Evolutionary conservation across 2,113 vertebrate species (phyloP), one percentile per base, ranked within the genome.

Genomic region (Pterocles orientalis): DNA sequence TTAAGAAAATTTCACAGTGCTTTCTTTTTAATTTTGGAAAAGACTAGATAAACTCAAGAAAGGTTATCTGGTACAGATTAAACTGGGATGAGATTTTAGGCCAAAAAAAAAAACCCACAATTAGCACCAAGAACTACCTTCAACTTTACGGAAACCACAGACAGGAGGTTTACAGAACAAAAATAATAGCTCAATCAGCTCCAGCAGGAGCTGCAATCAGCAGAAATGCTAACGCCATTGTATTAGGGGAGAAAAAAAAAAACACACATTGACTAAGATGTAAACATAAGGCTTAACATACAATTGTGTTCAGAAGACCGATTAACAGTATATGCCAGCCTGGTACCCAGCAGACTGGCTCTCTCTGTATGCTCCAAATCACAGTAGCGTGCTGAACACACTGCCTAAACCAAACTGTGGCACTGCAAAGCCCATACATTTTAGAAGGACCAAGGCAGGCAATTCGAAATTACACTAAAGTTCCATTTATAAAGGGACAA

Each of bases 141-240:
- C 62, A 61, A 25, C 64, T 93, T 93, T 66, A 61, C 47, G 34
- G 69, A 94, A 88, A 78, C 60, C 51, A 93, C 31, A 81, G 81
- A 54, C 1, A 2, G 36, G 54, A 90, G 68, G 36, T 43, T 94
- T 88, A 66, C 66, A 77, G 71, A 86, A 88, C 60, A 88, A 51
- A 90, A 94, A 92, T 48, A 80, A n/a, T 29, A 90, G 71, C 75
- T 94, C 90, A 14, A 34, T 90, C 79, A 62, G 82, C 91, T 90
- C 82, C 79, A 69, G 34, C 16, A 80, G 72, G 77, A 94, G 53
- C 64, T 41, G 14, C 39, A 70, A 48, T 89, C 94, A 84, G 83
- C 91, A 94, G 71, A 91, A 97, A 71, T 14, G 17, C 23, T 64
- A 81, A 64, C 19, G 66, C 26, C 41, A 62, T 73, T 90, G 62